phyloP scores from a whole-genome alignment of 1,140 invertebrate genomes.

The Bicyclus anynana region DNA sequence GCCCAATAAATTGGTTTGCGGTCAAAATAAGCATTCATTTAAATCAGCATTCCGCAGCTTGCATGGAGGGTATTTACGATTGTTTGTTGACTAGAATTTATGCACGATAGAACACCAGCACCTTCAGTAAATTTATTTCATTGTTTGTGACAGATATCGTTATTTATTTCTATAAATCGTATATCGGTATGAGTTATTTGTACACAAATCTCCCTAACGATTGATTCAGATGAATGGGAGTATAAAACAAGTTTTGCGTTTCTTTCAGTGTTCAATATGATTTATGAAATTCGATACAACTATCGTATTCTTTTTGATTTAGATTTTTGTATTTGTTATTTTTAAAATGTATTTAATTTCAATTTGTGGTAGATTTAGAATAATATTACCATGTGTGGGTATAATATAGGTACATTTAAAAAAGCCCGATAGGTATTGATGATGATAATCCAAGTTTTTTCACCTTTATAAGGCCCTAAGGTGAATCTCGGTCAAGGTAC shows the following conservation, averaged over 20 bases:
- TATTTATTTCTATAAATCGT: slow-evolving; percentile 20
- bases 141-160: slow-evolving; percentile 19
- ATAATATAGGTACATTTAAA: too few species aligned
- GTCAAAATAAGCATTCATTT: slow-evolving; percentile 22
- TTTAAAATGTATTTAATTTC: too few species aligned
- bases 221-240: not conserved
- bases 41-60: slow-evolving; percentile 20
- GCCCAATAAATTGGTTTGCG: not conserved
- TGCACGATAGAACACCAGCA: slow-evolving; percentile 18
- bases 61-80: slow-evolving; percentile 20
- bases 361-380: too few species aligned
- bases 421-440: too few species aligned
- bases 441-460: too few species aligned
- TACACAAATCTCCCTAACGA: not conserved
- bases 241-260: not conserved
- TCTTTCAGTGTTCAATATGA: not conserved
- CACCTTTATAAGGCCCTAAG: too few species aligned
- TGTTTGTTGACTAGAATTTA: slow-evolving; percentile 32
- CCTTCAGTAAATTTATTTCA: slow-evolving; percentile 22
- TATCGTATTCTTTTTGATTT: too few species aligned
- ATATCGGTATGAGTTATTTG: slow-evolving; percentile 2
- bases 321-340: too few species aligned
- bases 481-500: too few species aligned
- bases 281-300: not conserved
- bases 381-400: too few species aligned